Evolutionary conservation across 2,888 invertebrate species (phyloP), one percentile per base, ranked within the genome.

Genomic region (Mystacides longicornis): DNA sequence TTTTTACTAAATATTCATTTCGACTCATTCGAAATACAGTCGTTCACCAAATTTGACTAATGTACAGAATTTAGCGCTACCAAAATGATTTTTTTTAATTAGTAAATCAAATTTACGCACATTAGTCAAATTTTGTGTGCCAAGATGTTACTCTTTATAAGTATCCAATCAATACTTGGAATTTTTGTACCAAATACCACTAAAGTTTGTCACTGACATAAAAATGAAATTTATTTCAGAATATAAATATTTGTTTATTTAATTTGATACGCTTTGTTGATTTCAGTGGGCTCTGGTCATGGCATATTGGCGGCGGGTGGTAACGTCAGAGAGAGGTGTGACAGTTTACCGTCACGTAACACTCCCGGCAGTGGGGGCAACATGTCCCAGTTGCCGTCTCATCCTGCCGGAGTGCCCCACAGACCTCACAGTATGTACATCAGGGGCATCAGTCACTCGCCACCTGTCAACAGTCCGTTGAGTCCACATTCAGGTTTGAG

Each of bases 321-420:
- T 64, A 64, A 63, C n/a, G 63, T 77, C 56, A 79, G 90, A 49
- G 88, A 86, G 64, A 80, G 91, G 56, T 88, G 89, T 69, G 91
- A 90, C 70, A 91, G 89, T 67, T 82, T 92, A 78, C 91, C 89
- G 3, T 82, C 87, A 14, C 33, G 54, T 19, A 27, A 9, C n/a
- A 1, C 23, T 22, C n/a, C 37, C 7, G 19, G 50, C 14, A 27
- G 31, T 14, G 52, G 23, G 23, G 42, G 52, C 18, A 7, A 49
- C 22, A 2, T 33, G 14, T 33, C 51, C 33, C 3, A 18, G 11
- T 1, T 7, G 22, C 33, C 18, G 11, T 68, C 69, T 49, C 68
- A 69, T 67, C 20, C 50, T 20, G 9, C 33, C 4, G 19, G 19
- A 31, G 21, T 33, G 23, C 2, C 43, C n/a, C 3, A 18, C 49